Conservation (phyloP, 2,113 vertebrate genomes). For the Trematocara zebra region DNA sequence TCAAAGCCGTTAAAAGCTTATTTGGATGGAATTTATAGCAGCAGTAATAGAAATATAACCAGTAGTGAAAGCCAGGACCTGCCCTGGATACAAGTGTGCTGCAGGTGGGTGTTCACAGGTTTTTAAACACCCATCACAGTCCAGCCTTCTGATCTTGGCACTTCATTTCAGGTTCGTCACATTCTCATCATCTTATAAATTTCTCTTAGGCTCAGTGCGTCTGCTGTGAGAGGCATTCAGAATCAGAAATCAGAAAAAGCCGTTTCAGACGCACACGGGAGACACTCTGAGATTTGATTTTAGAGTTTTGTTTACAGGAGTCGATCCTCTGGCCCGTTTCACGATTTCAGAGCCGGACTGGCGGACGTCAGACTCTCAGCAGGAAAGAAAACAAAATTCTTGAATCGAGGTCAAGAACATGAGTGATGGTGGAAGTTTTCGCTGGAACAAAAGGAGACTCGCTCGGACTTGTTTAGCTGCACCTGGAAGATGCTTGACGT, state of each 20-base stretch:
- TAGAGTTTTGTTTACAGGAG: neutral
- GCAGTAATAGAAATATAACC: neutral
- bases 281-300: neutral
- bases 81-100: neutral
- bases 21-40: neutral
- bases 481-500: neutral
- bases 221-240: neutral
- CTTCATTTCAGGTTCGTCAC: neutral
- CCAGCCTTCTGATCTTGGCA: neutral
- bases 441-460: neutral
- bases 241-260: neutral
- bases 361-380: constrained; percentile 9
- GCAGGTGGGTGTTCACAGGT: neutral
- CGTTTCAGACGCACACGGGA: neutral
- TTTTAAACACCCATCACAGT: neutral
- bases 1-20: constrained; percentile 8
- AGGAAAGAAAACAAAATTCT: constrained; percentile 36
- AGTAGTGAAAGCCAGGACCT: neutral
- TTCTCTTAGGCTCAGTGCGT: neutral
- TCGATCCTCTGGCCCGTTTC: neutral
- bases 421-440: neutral
- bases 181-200: fast-evolving
- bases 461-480: neutral
- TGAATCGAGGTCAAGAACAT: constrained; percentile 18
- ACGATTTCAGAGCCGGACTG: neutral